Conservation (phyloP, 2,797 vertebrate species). For the Alectoris magna region DNA sequence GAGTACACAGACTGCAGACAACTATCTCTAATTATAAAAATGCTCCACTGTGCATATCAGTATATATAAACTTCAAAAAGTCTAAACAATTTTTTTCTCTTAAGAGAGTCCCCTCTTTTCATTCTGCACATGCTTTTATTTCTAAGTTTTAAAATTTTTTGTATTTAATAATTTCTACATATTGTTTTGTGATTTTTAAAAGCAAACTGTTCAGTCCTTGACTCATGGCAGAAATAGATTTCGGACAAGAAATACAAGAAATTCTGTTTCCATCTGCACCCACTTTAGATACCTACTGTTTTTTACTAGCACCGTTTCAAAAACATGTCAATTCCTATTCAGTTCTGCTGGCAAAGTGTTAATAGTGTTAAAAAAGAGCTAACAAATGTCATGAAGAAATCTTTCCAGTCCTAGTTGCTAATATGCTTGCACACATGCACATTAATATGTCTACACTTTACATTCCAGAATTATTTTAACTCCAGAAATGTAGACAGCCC, state of each 20-base stretch:
- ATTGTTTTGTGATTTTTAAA: no score
- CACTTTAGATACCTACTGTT: no score
- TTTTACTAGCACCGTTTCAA: not conserved
- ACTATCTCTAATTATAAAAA: not conserved
- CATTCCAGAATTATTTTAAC: not conserved
- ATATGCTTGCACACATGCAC: fast-evolving
- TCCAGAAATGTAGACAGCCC: not conserved
- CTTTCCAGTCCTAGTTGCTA: not conserved
- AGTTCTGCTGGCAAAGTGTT: not conserved
- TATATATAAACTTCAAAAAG: not conserved
- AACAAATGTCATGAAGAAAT: not conserved
- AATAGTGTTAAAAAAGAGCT: not conserved
- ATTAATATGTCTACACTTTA: not conserved
- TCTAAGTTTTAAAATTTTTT: not conserved
- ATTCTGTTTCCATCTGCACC: no score
- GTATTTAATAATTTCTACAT: no score
- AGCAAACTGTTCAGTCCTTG: no score
- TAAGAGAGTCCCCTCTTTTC: not conserved
- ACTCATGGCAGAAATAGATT: no score
- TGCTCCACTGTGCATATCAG: not conserved
- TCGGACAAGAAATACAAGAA: no score
- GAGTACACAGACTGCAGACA: not conserved
- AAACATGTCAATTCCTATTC: not conserved
- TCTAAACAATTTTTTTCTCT: not conserved
- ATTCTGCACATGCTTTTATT: not conserved